These are phyloP conservation scores for Lagopus leucura DNA, from an alignment of 2,113 vertebrate species.

Conservation along the genomic window DNA sequence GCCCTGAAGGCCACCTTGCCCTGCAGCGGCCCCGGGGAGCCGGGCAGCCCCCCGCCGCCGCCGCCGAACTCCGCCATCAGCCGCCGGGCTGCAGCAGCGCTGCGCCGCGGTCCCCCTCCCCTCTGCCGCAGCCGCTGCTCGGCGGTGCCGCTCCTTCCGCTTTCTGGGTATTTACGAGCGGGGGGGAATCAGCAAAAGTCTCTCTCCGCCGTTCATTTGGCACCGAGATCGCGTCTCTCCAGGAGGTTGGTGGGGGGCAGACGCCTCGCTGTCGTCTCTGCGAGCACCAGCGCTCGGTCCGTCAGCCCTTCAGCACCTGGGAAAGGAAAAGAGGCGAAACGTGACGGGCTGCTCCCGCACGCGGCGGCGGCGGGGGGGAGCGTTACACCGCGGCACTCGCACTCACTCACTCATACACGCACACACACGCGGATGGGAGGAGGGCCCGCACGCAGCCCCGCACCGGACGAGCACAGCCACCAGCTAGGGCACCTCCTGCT, in stretches of 20 bases:
- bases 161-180: constrained; percentile 40
- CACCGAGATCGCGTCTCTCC: constrained; percentile 6
- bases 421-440: not conserved
- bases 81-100: constrained; percentile 64
- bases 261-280: not conserved
- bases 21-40: constrained; percentile 70
- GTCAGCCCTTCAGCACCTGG: constrained; percentile 64
- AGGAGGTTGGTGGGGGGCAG: not conserved
- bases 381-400: not conserved
- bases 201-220: constrained; percentile 24
- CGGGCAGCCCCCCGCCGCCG: constrained; percentile 49
- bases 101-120: constrained; percentile 55
- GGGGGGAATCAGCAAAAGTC: constrained; percentile 38
- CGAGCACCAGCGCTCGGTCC: not conserved
- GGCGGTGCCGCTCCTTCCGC: constrained; percentile 68
- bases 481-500: too few species aligned
- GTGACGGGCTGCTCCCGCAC: constrained; percentile 45
- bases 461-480: too few species aligned
- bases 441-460: too few species aligned
- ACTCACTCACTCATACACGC: not conserved
- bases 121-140: constrained; percentile 55
- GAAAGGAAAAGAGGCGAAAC: constrained; percentile 1
- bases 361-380: not conserved
- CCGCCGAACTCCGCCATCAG: constrained; percentile 77
- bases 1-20: constrained; percentile 77